Conservation (phyloP, 2,113 vertebrate species). For the Python bivittatus region DNA sequence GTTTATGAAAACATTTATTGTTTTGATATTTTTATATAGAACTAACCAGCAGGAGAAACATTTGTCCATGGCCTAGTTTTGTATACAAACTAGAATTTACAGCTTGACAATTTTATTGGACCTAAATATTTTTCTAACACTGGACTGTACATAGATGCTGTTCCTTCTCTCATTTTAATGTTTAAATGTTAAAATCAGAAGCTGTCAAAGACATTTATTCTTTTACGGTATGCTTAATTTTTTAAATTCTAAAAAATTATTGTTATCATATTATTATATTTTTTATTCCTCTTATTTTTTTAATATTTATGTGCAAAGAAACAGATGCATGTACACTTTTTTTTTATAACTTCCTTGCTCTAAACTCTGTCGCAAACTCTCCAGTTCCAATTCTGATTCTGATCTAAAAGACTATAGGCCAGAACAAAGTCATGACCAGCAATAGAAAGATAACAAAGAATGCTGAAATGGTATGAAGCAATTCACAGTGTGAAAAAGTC, state of each 20-base stretch:
- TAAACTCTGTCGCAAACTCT: conserved; percentile 82
- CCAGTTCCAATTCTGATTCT: conserved; percentile 81
- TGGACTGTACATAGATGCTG: not conserved
- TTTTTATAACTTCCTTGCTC: conserved; percentile 79
- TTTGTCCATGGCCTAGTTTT: conserved; percentile 18
- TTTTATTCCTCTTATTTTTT: conserved; percentile 63
- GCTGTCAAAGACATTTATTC: conserved; percentile 39
- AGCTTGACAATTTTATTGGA: not conserved
- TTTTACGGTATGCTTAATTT: conserved; percentile 46
- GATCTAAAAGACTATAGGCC: conserved; percentile 81
- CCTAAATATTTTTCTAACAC: conserved; percentile 11
- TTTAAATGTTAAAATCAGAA: not conserved
- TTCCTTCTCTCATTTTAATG: not conserved
- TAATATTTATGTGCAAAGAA: conserved; percentile 75
- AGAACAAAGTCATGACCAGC: conserved; percentile 76
- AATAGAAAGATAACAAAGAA: conserved; percentile 75
- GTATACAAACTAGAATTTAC: conserved; percentile 10
- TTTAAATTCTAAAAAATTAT: conserved; percentile 49
- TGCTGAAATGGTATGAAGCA: conserved; percentile 76
- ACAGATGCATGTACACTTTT: conserved; percentile 83
- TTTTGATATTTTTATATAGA: not conserved
- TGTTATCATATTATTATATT: conserved; percentile 56
- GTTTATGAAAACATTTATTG: not conserved
- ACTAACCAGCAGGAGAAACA: not conserved
- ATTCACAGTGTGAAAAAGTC: conserved; percentile 74